A percentile compares a stretch with the other conserved stretches of the same genome.
Evolutionary conservation across 2,888 invertebrate species (phyloP).

Genomic region (Tenthredo notha): DNA sequence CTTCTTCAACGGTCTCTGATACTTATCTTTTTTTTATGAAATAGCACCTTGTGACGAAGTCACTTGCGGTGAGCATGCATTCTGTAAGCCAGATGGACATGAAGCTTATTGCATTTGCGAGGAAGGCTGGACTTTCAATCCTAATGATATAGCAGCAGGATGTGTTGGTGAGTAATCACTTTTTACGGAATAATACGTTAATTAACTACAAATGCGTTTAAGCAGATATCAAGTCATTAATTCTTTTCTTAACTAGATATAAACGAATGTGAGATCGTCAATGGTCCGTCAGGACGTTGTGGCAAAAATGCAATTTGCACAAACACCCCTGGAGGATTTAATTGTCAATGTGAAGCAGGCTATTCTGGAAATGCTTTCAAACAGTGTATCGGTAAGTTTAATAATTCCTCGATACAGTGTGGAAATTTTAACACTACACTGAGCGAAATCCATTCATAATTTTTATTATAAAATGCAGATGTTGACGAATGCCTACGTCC

Average conservation of each 20-base stretch:
- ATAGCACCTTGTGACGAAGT: constrained; percentile 94
- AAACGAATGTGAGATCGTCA: constrained; percentile 91
- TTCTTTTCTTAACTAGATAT: constrained; percentile 82
- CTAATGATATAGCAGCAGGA: constrained; percentile 92
- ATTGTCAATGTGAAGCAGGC: constrained; percentile 91
- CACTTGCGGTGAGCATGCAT: constrained; percentile 92
- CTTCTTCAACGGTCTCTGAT: constrained; percentile 11
- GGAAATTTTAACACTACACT: background rate
- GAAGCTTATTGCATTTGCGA: constrained; percentile 96
- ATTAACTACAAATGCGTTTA: background rate
- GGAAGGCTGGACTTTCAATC: constrained; percentile 96
- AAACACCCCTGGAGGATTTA: constrained; percentile 89
- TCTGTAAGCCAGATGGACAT: constrained; percentile 92
- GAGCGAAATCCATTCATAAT: background rate
- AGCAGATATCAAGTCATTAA: background rate
- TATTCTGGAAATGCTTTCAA: constrained; percentile 92
- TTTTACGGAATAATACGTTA: background rate
- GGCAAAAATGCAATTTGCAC: constrained; percentile 91
- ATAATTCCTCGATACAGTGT: background rate
- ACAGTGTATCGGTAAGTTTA: constrained; percentile 83
- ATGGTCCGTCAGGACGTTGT: constrained; percentile 90
- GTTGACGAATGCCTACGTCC: constrained; percentile 89
- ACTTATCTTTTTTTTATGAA: constrained; percentile 52
- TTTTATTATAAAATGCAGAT: constrained; percentile 78
- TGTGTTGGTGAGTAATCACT: constrained; percentile 83